These are phyloP conservation scores for Aspidiotus destructor DNA, from an alignment of 2,888 invertebrate genomes.

Conservation along the genomic window DNA sequence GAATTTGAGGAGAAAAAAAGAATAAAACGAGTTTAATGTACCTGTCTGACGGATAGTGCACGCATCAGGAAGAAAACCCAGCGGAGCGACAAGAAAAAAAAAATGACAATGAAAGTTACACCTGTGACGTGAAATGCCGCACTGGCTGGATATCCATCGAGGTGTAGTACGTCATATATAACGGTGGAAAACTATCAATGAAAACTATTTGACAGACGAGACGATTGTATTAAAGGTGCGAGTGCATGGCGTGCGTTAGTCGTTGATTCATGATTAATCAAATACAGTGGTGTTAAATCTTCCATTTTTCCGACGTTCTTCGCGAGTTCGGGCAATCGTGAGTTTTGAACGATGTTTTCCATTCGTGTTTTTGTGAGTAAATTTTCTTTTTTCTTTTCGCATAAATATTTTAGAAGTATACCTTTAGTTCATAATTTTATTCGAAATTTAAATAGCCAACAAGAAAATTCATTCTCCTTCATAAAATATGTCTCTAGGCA, in stretches of 20 bases:
- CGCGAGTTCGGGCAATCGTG: no score
- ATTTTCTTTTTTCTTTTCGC: no score
- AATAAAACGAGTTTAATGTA: not conserved
- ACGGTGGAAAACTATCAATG: conserved; percentile 2
- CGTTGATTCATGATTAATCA: not conserved
- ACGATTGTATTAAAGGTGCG: not conserved
- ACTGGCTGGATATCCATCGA: not conserved
- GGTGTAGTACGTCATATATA: not conserved
- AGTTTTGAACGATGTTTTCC: no score
- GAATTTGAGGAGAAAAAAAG: not conserved
- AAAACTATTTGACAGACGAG: conserved; percentile 1
- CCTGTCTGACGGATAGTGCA: not conserved
- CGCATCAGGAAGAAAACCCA: conserved; percentile 2
- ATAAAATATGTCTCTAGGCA: no score
- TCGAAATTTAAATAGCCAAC: no score
- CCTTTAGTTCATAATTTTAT: no score
- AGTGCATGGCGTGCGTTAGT: conserved; percentile 1
- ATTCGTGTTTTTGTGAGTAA: not conserved
- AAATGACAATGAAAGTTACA: not conserved
- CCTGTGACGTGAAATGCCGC: not conserved
- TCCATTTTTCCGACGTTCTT: not conserved
- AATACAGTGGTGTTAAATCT: not conserved
- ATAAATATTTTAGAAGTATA: no score
- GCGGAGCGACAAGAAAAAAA: not conserved
- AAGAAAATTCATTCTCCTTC: no score